Conservation (phyloP, 2,113 vertebrate species). For the Martes martes region DNA sequence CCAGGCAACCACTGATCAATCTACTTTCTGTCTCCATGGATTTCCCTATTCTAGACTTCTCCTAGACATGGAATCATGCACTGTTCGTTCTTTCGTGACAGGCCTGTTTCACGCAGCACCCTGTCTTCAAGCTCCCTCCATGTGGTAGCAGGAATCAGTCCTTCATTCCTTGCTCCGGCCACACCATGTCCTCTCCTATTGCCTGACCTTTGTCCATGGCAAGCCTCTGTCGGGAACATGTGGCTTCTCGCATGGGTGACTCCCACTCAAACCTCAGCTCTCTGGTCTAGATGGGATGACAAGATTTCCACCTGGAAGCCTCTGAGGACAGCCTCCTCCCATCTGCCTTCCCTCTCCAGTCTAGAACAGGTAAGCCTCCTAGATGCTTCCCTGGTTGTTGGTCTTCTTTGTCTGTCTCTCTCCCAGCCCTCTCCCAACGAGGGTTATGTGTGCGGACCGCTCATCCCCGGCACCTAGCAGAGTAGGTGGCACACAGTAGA, state of each 20-base stretch:
- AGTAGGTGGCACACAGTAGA: not conserved
- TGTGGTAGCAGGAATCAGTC: not conserved
- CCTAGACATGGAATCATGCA: not conserved
- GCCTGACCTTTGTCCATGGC: not conserved
- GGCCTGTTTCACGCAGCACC: not conserved
- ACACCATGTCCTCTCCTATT: not conserved
- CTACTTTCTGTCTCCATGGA: not conserved
- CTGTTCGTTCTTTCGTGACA: not conserved
- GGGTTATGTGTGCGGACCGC: not conserved
- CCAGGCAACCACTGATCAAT: not conserved
- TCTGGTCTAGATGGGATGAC: not conserved
- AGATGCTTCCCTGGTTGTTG: not conserved
- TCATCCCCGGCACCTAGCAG: not conserved
- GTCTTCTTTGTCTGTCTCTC: not conserved
- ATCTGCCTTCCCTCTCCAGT: not conserved
- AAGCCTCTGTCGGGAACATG: not conserved
- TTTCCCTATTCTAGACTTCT: not conserved
- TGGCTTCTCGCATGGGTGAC: not conserved
- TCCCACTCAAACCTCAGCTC: not conserved
- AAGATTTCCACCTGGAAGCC: constrained; percentile 20
- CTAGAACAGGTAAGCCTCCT: not conserved
- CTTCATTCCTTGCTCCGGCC: not conserved
- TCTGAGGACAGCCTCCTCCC: not conserved
- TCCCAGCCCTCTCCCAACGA: not conserved
- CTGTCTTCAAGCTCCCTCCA: not conserved